These are phyloP conservation scores for Potamilus streckersoni DNA, from an alignment of 1,140 invertebrate species.

Conservation along the genomic window DNA sequence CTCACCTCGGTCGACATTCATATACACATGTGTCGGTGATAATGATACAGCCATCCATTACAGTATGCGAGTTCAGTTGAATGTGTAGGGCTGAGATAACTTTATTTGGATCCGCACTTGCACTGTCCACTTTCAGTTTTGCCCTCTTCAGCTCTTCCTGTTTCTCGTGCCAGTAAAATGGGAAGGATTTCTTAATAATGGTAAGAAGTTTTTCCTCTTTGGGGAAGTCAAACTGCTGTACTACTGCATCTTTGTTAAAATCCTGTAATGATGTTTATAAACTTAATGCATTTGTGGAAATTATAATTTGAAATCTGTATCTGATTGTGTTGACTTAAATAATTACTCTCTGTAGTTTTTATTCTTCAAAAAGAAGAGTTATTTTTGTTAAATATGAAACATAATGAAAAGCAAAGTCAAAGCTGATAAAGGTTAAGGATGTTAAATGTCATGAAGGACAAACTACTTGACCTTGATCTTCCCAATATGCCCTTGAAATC, in stretches of 20 bases:
- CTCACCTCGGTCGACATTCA: constrained; percentile 76
- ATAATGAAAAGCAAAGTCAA: neutral
- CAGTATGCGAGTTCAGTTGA: constrained; percentile 51
- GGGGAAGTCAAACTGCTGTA: constrained; percentile 65
- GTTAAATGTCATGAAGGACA: neutral
- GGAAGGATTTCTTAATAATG: constrained; percentile 56
- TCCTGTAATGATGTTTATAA: constrained; percentile 39
- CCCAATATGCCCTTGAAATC: too few species aligned
- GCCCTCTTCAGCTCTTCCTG: constrained; percentile 44
- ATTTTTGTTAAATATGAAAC: neutral
- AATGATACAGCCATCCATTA: constrained; percentile 75
- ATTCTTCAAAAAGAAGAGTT: neutral
- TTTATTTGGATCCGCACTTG: constrained; percentile 7
- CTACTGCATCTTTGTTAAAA: constrained; percentile 58
- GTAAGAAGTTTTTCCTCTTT: constrained; percentile 57
- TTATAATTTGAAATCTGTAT: neutral
- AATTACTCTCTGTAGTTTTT: neutral
- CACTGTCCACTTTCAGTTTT: constrained; percentile 9
- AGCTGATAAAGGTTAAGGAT: neutral
- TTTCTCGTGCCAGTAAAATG: constrained; percentile 64
- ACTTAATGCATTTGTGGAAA: constrained; percentile 3
- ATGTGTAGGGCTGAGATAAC: constrained; percentile 34
- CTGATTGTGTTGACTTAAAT: too few species aligned
- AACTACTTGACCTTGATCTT: neutral
- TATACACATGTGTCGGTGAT: constrained; percentile 79